These are phyloP conservation scores for Anodontia alba DNA, from an alignment of 2,888 invertebrate genomes.

Conservation along the genomic window DNA sequence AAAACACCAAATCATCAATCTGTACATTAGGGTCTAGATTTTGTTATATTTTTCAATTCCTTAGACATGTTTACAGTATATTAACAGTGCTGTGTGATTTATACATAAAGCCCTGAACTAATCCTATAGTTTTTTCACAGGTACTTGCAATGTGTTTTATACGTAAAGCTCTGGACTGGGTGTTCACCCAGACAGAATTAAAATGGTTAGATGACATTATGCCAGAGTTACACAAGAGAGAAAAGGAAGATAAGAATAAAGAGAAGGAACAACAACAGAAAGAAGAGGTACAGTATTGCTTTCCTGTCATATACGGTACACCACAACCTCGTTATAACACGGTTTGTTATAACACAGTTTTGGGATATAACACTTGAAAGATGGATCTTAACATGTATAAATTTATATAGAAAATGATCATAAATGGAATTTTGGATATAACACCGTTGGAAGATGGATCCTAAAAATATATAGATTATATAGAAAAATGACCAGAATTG, in stretches of 20 bases:
- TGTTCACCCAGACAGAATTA: conserved; percentile 83
- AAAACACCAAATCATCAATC: too few relatives aligned
- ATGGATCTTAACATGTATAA: neutral
- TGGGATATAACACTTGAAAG: neutral
- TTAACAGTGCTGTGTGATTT: neutral
- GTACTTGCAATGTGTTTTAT: conserved; percentile 83
- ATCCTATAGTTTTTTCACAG: too few relatives aligned
- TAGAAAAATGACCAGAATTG: too few relatives aligned
- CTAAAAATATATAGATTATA: too few relatives aligned
- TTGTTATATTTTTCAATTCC: too few relatives aligned
- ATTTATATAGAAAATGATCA: too few relatives aligned
- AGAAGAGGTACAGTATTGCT: neutral
- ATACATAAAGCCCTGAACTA: conserved; percentile 75
- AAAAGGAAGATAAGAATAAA: conserved; percentile 80
- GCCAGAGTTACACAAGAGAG: conserved; percentile 80
- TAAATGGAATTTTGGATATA: too few relatives aligned
- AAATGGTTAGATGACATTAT: conserved; percentile 84
- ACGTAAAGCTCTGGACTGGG: conserved; percentile 82
- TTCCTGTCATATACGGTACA: too few relatives aligned
- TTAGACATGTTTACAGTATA: too few relatives aligned
- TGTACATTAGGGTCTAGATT: too few relatives aligned
- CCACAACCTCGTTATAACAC: too few relatives aligned
- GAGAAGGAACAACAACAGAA: conserved; percentile 27
- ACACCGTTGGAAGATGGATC: too few relatives aligned
- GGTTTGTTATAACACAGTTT: neutral